Conservation (phyloP, 2,888 invertebrate genomes). For the Neoscelio sp. region DNA sequence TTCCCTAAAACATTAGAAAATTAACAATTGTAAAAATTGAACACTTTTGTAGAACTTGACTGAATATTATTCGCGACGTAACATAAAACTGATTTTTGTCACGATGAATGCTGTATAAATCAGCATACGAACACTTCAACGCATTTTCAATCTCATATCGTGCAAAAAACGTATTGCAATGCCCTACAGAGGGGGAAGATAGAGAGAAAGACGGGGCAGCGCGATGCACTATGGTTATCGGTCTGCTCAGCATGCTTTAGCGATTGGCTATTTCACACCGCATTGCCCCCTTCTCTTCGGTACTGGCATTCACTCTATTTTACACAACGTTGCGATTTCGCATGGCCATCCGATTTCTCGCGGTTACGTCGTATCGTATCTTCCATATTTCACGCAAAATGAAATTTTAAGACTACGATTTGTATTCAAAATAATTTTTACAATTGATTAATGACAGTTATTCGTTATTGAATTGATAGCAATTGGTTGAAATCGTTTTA, state of each 20-base stretch:
- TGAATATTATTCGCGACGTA: constrained; percentile 1
- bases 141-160: constrained; percentile 9
- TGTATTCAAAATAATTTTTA: constrained; percentile 10
- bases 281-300: constrained; percentile 73
- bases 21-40: no score
- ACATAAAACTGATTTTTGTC: neutral
- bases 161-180: constrained; percentile 13
- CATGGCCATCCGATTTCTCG: constrained; percentile 73
- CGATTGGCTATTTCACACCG: constrained; percentile 78
- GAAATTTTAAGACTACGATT: constrained; percentile 24
- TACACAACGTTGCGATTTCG: constrained; percentile 74
- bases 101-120: constrained; percentile 12
- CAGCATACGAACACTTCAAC: constrained; percentile 3
- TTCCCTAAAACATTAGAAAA: no score
- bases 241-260: constrained; percentile 63
- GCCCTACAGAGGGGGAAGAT: neutral
- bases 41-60: constrained; percentile 3
- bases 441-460: constrained; percentile 4
- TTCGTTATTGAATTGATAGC: no score
- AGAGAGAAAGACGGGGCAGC: constrained; percentile 30
- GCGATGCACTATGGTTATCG: constrained; percentile 35
- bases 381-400: constrained; percentile 32
- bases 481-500: no score
- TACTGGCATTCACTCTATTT: constrained; percentile 72
- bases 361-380: constrained; percentile 29